Evolutionary conservation across 2,797 vertebrate species (phyloP).

Genomic region (Chanos chanos): DNA sequence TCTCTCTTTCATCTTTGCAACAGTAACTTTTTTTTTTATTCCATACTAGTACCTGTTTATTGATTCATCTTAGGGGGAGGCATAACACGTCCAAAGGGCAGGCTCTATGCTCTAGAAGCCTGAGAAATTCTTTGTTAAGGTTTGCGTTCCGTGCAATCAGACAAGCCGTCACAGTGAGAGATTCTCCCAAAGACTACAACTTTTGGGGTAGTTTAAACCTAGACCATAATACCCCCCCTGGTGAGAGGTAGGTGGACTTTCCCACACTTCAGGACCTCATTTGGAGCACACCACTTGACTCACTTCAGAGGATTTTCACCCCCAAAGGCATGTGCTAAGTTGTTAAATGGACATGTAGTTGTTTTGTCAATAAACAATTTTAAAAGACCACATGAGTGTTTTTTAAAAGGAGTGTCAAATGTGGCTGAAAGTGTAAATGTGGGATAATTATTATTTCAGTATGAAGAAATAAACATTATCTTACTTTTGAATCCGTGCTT

Average conservation of each 20-base stretch:
- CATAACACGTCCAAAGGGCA: conserved; percentile 30
- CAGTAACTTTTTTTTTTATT: too few species aligned
- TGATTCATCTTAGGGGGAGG: not conserved
- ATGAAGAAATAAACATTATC: too few species aligned
- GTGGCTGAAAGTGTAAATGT: too few species aligned
- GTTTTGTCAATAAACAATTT: conserved; percentile 19
- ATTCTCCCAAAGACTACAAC: conserved; percentile 62
- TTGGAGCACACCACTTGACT: conserved; percentile 28
- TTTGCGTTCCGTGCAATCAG: conserved; percentile 70
- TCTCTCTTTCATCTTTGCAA: conserved; percentile 7
- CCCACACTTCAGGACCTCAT: conserved; percentile 57
- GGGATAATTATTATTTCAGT: too few species aligned
- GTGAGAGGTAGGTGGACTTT: conserved; percentile 59
- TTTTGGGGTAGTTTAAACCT: conserved; percentile 55
- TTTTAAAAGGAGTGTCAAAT: too few species aligned
- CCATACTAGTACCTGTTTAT: too few species aligned
- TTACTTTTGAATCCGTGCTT: too few species aligned
- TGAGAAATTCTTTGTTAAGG: conserved; percentile 61
- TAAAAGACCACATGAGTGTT: conserved; percentile 22
- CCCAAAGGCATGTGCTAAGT: conserved; percentile 6
- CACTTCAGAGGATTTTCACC: conserved; percentile 34
- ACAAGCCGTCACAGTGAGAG: conserved; percentile 66
- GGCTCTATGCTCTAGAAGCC: conserved; percentile 55
- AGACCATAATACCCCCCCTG: conserved; percentile 49
- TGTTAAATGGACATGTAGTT: conserved; percentile 12